These are phyloP conservation scores for Hippoglossus hippoglossus DNA, from an alignment of 2,797 vertebrate species.

Conservation along the genomic window DNA sequence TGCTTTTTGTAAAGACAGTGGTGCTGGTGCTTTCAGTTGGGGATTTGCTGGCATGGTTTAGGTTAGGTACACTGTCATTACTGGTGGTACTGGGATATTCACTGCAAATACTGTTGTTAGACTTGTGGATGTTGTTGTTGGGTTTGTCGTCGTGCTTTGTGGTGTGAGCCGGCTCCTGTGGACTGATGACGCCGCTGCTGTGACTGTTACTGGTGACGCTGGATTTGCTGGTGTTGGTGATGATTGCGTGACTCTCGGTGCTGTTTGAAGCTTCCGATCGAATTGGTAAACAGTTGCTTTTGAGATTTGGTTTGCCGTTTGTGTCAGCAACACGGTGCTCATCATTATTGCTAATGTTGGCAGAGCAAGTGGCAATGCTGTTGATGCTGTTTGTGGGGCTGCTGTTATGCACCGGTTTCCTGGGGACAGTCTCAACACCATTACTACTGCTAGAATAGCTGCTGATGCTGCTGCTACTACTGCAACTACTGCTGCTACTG, in stretches of 20 bases:
- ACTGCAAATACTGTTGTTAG: conserved; percentile 79
- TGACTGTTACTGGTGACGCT: conserved; percentile 73
- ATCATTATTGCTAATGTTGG: conserved; percentile 77
- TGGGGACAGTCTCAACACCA: conserved; percentile 63
- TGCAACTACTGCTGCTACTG: conserved; percentile 71
- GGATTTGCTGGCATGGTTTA: conserved; percentile 82
- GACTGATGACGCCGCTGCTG: conserved; percentile 52
- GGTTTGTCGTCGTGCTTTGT: conserved; percentile 50
- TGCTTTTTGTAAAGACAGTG: conserved; percentile 78
- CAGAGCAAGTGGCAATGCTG: conserved; percentile 62
- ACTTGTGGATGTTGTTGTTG: conserved; percentile 74
- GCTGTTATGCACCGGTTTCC: conserved; percentile 67
- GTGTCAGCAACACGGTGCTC: conserved; percentile 67
- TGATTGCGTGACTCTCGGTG: conserved; percentile 71
- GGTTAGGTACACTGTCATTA: conserved; percentile 72
- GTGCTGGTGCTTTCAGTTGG: conserved; percentile 78
- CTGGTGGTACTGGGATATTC: conserved; percentile 71
- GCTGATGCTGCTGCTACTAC: conserved; percentile 81
- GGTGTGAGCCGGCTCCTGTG: conserved; percentile 59
- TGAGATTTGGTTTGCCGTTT: conserved; percentile 60
- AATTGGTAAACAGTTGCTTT: conserved; percentile 57
- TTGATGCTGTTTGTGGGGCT: conserved; percentile 62
- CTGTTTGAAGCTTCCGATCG: conserved; percentile 60
- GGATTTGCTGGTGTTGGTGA: conserved; percentile 81
- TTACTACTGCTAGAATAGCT: conserved; percentile 78